phyloP scores from a whole-genome alignment of 2,888 invertebrate species.

The Diloba caeruleocephala region DNA sequence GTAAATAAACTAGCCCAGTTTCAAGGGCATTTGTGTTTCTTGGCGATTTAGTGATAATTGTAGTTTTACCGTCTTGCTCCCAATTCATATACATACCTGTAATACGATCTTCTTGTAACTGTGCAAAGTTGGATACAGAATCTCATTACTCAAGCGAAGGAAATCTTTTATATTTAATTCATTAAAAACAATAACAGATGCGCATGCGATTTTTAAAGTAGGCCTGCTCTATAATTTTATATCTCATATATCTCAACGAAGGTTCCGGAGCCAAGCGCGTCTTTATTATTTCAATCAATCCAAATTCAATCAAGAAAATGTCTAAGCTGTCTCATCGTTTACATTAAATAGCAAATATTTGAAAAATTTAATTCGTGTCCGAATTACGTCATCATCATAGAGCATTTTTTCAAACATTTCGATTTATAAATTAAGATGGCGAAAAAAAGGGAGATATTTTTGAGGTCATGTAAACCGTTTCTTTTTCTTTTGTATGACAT shows the following conservation, averaged over 20 bases:
- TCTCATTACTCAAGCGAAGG: too few species aligned
- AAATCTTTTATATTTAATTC: too few species aligned
- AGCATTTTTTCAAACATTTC: background rate
- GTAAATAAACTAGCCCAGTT: constrained; percentile 44
- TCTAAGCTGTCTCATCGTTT: constrained; percentile 26
- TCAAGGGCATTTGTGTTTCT: constrained; percentile 40
- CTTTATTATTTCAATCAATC: constrained; percentile 20
- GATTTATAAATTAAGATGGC: background rate
- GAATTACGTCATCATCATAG: constrained; percentile 13
- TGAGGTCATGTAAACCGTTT: background rate
- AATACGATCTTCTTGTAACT: constrained; percentile 4
- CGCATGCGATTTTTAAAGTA: too few species aligned
- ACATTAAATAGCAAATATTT: constrained; percentile 36
- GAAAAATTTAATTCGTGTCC: constrained; percentile 6
- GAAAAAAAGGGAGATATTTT: background rate
- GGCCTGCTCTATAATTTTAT: too few species aligned
- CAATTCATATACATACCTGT: constrained; percentile 12
- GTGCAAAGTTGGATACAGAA: too few species aligned
- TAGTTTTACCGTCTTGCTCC: constrained; percentile 23
- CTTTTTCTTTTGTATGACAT: background rate
- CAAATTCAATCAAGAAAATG: constrained; percentile 33
- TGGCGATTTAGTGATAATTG: constrained; percentile 37
- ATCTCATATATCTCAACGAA: too few species aligned
- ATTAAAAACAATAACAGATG: too few species aligned
- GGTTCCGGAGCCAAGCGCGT: too few species aligned